Base-by-base conservation (phyloP, 2,797 vertebrate species). In the Megaceryle alcyon region DNA sequence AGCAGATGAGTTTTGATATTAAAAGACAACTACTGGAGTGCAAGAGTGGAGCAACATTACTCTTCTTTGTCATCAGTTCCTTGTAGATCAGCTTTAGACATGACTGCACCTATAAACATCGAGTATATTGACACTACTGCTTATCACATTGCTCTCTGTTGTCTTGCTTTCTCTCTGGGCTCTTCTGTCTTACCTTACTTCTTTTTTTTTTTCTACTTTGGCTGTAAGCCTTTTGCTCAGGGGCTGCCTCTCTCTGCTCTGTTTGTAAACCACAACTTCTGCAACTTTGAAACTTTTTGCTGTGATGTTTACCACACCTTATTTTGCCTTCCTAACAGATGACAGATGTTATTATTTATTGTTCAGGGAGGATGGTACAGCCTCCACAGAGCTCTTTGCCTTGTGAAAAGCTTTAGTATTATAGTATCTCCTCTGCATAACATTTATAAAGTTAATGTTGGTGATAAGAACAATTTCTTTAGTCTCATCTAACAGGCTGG, bases 401-500 rank as follows among this genome's bases (percentile, higher is more conserved):
- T 66, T 83, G 53, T 64, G 54, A 53, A 82, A 82, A 77, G 31
- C 14, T 28, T 69, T 76, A 29, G 11, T 82, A 66, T 59, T 69
- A 39, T n/a, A 82, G 71, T 51, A 71, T 75, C 19, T 66, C 53
- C 21, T 92, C 43, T 77, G 21, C 56, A 28, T 82, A 79, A 75
- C 39, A n/a, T 84, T 82, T 81, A 91, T 86, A 69, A 64, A 86
- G 57, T 60, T 76, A 66, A 78, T 73, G 44, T 14, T 80, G 7
- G 18, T 53, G 43, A 65, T 77, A 68, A 56, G 48, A 68, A 68
- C 28, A 72, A 64, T 11, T 53, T 53, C 8, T 54, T 71, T 76
- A 57, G 82, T 88, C 46, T 94, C 33, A 60, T 29, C 70, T 81
- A 65, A 63, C 80, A 98, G 98, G 98, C 98, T 96, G 98, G 98